Evolutionary conservation across 1,140 invertebrate genomes (phyloP).

Genomic region (Arctopsyche grandis): DNA sequence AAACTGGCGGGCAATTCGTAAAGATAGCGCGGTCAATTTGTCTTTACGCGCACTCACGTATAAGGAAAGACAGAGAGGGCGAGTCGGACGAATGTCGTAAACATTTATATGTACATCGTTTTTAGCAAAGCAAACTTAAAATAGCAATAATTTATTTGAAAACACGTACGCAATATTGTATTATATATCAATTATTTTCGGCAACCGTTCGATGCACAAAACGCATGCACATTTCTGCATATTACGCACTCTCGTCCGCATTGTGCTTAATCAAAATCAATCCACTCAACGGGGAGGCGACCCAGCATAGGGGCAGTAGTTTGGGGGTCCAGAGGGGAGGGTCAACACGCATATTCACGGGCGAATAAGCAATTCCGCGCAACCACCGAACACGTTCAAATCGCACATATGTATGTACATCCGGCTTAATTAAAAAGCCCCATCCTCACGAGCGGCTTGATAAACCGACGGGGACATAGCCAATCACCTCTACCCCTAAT

Average conservation of each 20-base stretch:
- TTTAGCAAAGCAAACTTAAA: too few relatives aligned
- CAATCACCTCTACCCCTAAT: too few relatives aligned
- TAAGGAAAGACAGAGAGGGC: too few relatives aligned
- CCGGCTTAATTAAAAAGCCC: constrained; percentile 13
- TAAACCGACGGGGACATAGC: not conserved
- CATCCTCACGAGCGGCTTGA: not conserved
- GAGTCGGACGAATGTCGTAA: too few relatives aligned
- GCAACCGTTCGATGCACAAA: too few relatives aligned
- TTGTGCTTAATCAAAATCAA: constrained; percentile 2
- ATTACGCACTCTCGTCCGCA: not conserved
- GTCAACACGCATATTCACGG: constrained; percentile 2
- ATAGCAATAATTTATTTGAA: too few relatives aligned
- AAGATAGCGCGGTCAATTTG: constrained; percentile 30
- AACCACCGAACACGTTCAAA: not conserved
- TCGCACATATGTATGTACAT: not conserved
- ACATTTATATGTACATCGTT: too few relatives aligned
- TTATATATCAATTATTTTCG: too few relatives aligned
- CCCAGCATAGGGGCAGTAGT: too few relatives aligned
- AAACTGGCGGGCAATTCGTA: constrained; percentile 25
- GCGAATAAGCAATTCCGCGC: not conserved
- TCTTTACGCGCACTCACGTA: constrained; percentile 5
- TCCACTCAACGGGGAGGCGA: not conserved
- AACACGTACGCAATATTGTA: too few relatives aligned
- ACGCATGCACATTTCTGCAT: too few relatives aligned
- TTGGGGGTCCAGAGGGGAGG: too few relatives aligned